Percentiles rank a stretch among this genome's conserved stretches.
Conservation (phyloP, 1,140 invertebrate species). For the Littorina saxatilis region DNA sequence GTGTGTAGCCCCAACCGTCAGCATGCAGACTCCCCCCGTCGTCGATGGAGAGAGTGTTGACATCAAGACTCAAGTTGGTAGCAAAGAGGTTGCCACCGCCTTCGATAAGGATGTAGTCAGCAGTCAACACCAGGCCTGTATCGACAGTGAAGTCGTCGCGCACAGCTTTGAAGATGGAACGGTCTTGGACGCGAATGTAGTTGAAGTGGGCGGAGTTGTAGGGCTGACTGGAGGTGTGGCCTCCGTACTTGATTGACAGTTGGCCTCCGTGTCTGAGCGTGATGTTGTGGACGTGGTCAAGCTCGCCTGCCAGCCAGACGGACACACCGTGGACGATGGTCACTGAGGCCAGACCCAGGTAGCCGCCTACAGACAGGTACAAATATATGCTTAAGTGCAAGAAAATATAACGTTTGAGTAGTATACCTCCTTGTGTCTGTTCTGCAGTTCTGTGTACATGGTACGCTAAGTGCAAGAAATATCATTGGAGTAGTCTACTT, state of each 20-base stretch:
- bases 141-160: slow-evolving; percentile 46
- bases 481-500: too few relatives aligned
- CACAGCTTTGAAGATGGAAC: slow-evolving; percentile 55
- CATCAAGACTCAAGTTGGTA: slow-evolving; percentile 57
- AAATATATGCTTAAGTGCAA: background rate
- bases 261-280: slow-evolving; percentile 63
- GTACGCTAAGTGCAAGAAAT: too few relatives aligned
- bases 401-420: too few relatives aligned
- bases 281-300: slow-evolving; percentile 61
- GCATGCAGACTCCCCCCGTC: slow-evolving; percentile 63
- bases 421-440: too few relatives aligned
- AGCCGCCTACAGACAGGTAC: slow-evolving; percentile 37
- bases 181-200: slow-evolving; percentile 61
- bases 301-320: slow-evolving; percentile 63
- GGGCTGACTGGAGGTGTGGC: slow-evolving; percentile 44
- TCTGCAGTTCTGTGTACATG: too few relatives aligned
- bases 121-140: slow-evolving; percentile 45
- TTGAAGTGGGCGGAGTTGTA: slow-evolving; percentile 52
- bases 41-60: slow-evolving; percentile 61
- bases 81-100: slow-evolving; percentile 61
- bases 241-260: slow-evolving; percentile 55
- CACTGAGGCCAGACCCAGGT: slow-evolving; percentile 58
- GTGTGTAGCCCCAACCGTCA: slow-evolving; percentile 56
- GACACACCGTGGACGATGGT: slow-evolving; percentile 62
- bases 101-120: slow-evolving; percentile 57